Evolutionary conservation across 2,113 vertebrate genomes (phyloP).

Genomic region (Siniperca chuatsi): DNA sequence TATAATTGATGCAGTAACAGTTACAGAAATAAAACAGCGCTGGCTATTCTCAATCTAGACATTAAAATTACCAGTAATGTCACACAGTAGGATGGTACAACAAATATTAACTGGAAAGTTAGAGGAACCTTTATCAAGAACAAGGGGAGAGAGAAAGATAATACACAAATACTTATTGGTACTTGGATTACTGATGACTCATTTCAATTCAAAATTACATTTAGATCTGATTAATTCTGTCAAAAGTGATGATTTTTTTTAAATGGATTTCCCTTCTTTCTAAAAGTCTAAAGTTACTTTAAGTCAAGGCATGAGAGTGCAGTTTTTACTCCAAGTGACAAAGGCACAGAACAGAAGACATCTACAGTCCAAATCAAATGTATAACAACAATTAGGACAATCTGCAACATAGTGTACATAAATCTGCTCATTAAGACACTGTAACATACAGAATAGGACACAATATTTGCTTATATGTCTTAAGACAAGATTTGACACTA

Average conservation of each 20-base stretch:
- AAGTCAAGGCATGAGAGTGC: slow-evolving; percentile 31
- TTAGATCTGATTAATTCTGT: slow-evolving; percentile 16
- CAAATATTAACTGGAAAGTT: slow-evolving; percentile 6
- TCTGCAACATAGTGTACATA: slow-evolving; percentile 52
- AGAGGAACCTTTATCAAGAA: slow-evolving; percentile 14
- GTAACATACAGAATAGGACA: slow-evolving; percentile 60
- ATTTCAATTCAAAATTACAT: slow-evolving; percentile 35
- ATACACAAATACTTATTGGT: slow-evolving; percentile 26
- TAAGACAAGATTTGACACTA: slow-evolving; percentile 64
- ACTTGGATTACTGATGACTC: slow-evolving; percentile 16
- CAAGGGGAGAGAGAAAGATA: slow-evolving; percentile 11
- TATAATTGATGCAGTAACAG: slow-evolving; percentile 62
- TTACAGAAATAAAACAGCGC: slow-evolving; percentile 52
- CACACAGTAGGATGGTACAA: slow-evolving; percentile 35
- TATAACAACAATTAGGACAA: slow-evolving; percentile 42
- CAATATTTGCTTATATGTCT: slow-evolving; percentile 59
- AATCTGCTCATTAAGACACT: slow-evolving; percentile 56
- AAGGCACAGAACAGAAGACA: slow-evolving; percentile 68
- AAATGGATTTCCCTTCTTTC: slow-evolving; percentile 21
- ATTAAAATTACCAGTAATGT: slow-evolving; percentile 37
- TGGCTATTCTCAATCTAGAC: slow-evolving; percentile 26
- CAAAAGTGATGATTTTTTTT: slow-evolving; percentile 1
- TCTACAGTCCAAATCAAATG: slow-evolving; percentile 53
- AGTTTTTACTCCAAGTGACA: slow-evolving; percentile 54
- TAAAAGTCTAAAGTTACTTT: slow-evolving; percentile 12